A percentile compares a stretch with the other conserved stretches of the same genome.
phyloP scores from a whole-genome alignment of 2,113 vertebrate species.

The Callopanchax toddi region DNA sequence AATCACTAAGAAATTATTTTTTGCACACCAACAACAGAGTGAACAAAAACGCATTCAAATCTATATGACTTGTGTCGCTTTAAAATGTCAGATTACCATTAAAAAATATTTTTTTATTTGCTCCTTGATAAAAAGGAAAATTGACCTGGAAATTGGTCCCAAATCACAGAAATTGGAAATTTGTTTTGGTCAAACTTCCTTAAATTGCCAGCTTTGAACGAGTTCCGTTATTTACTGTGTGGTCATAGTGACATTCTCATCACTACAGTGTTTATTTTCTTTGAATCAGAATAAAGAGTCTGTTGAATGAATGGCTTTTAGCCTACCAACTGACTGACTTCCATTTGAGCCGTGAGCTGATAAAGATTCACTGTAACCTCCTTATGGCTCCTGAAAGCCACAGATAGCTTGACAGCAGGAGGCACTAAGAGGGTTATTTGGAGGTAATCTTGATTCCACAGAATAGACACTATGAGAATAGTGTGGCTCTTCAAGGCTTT shows the following conservation, averaged over 20 bases:
- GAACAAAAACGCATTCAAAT: no score
- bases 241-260: background rate
- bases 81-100: no score
- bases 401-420: conserved; percentile 66
- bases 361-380: conserved; percentile 65
- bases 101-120: no score
- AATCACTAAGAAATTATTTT: no score
- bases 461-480: conserved; percentile 43
- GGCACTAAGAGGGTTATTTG: conserved; percentile 75
- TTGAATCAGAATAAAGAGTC: conserved; percentile 13
- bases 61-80: no score
- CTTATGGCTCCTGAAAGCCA: conserved; percentile 69
- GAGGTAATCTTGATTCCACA: conserved; percentile 61
- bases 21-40: no score
- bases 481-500: conserved; percentile 29
- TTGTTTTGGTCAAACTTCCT: background rate
- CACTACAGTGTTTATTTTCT: background rate
- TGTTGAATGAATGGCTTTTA: conserved; percentile 25
- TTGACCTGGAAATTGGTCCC: no score
- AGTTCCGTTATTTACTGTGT: background rate
- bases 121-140: no score
- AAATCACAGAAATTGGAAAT: background rate
- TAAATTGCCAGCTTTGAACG: background rate
- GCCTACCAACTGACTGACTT: conserved; percentile 43
- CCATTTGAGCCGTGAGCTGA: conserved; percentile 48